Evolutionary conservation across 2,113 vertebrate genomes (phyloP).

Genomic region (Grammomys surdaster): DNA sequence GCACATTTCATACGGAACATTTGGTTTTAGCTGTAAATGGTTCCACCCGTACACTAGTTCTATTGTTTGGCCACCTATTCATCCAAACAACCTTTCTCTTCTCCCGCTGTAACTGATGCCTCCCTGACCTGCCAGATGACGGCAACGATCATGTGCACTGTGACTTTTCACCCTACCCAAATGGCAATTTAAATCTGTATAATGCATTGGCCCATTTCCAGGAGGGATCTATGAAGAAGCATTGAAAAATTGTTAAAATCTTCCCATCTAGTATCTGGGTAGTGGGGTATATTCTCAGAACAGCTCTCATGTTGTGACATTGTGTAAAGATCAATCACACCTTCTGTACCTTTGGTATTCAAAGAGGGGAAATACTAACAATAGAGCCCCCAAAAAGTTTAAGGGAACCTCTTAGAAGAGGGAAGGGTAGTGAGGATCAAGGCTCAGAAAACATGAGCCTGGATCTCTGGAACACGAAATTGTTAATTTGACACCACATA

Average conservation of each 20-base stretch:
- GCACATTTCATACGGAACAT: background rate
- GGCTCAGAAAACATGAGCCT: background rate
- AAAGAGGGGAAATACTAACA: background rate
- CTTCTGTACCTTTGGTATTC: too few species aligned
- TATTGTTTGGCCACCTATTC: background rate
- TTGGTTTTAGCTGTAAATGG: background rate
- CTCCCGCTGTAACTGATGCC: background rate
- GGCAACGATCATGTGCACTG: background rate
- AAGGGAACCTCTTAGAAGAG: background rate
- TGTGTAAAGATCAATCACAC: too few species aligned
- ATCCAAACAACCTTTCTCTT: background rate
- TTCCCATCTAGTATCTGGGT: background rate
- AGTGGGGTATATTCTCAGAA: accelerated
- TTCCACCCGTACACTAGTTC: background rate
- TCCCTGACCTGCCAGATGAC: background rate
- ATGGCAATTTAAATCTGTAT: background rate
- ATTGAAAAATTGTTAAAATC: background rate
- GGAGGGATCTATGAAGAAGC: background rate
- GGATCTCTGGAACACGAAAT: background rate
- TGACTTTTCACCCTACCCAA: background rate
- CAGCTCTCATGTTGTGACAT: background rate
- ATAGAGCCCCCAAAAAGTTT: background rate
- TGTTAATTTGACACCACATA: too few species aligned
- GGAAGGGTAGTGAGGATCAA: background rate
- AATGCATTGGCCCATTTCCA: background rate